Evolutionary conservation across 2,888 invertebrate species (phyloP), one percentile per base, ranked within the genome.

Genomic region (Bedellia somnulentella): DNA sequence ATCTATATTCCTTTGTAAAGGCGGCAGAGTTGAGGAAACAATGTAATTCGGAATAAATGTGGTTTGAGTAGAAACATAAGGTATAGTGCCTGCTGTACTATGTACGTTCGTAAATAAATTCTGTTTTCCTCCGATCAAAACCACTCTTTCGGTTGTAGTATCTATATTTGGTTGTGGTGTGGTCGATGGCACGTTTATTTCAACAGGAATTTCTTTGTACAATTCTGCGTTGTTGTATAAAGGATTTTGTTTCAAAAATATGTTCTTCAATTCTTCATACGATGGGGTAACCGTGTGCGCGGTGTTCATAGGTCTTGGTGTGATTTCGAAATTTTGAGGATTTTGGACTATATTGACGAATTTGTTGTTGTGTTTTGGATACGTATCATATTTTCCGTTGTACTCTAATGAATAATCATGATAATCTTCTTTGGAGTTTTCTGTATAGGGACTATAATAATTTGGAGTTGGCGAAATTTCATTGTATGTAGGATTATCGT

Each of bases 371-470:
- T 64, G 52, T 0, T 63, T 61, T 27, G 46, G 45, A 10, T 59
- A 57, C 9, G 55, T 46, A 10, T 42, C 43, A 15, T 47, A 47
- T 41, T 50, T 45, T 31, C 45, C 38, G 24, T 43, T 37, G 24
- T 49, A 54, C 41, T 66, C 67, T 25, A 49, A 37, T 1, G 59
- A 60, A 38, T 67, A 64, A 38, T 75, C 57, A 8, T 45, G 50
- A n/a, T 54, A 52, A 32, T 57, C 53, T 36, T 73, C 71, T 43
- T 62, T 63, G 0, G 60, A 56, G n/a, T 34, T 36, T 28, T 60
- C 60, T 11, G 49, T 33, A 28, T 63, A 60, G 21, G 53, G 50
- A 15, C 15, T 28, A 18, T 53, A 53, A 27, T 54, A 53, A 34
- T 57, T 44, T 25, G 46, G 43, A n/a, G n/a, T n/a, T n/a, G n/a